Evolutionary conservation across 2,113 vertebrate genomes (phyloP).

Genomic region (Grammomys dolichurus): DNA sequence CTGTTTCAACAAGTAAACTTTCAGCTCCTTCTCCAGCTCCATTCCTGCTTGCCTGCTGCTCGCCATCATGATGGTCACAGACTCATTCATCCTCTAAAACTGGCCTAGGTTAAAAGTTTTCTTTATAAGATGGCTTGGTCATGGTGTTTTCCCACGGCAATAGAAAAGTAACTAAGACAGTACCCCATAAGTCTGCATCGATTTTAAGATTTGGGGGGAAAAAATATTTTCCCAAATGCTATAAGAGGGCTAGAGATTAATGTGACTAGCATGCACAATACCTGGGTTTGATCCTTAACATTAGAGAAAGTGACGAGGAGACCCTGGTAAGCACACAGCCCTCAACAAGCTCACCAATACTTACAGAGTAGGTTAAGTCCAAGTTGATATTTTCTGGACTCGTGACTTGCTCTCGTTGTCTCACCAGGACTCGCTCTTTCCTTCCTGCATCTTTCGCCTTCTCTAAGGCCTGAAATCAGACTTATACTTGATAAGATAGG

Average conservation of each 20-base stretch:
- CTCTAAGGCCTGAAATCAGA: slow-evolving; percentile 92
- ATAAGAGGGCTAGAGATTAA: not conserved
- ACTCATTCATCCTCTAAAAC: not conserved
- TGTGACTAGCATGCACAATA: not conserved
- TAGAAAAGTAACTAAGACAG: not conserved
- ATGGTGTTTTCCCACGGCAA: not conserved
- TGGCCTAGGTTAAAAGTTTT: not conserved
- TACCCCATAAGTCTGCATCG: not conserved
- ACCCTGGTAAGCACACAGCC: not conserved
- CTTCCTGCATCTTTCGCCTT: slow-evolving; percentile 98
- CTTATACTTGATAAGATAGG: slow-evolving; percentile 43
- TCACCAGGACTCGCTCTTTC: slow-evolving; percentile 94
- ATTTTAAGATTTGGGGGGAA: not conserved
- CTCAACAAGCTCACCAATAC: slow-evolving; percentile 74
- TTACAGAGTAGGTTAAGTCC: slow-evolving; percentile 97
- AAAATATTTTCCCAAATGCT: not conserved
- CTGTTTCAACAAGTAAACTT: not conserved
- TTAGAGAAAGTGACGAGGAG: not conserved
- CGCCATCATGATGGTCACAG: not conserved
- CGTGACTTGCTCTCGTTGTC: slow-evolving; percentile 93
- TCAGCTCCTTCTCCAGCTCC: not conserved
- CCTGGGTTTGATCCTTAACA: not conserved
- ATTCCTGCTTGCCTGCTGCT: not conserved
- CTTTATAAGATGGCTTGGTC: not conserved
- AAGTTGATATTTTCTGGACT: slow-evolving; percentile 93